Evolutionary conservation across 92 coral and sea anemone genomes (phyloP).

Genomic region (Chrysogorgia sp.): DNA sequence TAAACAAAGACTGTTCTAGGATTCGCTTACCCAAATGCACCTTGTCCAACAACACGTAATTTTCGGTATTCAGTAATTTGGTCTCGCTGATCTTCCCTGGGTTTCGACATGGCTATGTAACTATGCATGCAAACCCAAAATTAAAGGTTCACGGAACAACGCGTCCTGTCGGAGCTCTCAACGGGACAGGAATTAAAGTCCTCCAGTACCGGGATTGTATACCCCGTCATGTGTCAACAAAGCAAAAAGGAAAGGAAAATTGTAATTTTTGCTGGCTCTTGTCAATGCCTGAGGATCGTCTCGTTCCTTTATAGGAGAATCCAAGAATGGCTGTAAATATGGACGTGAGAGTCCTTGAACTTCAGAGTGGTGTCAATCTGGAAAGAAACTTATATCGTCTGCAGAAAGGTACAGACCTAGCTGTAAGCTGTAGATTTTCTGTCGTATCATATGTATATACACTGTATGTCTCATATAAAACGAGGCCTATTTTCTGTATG

Average conservation of each 20-base stretch:
- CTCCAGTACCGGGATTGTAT: too few relatives aligned
- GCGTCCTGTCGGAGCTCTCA: too few relatives aligned
- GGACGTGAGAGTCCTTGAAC: constrained; percentile 76
- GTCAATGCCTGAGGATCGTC: not conserved
- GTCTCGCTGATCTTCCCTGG: not conserved
- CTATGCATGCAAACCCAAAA: too few relatives aligned
- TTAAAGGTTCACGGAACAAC: too few relatives aligned
- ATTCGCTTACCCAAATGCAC: constrained; percentile 74
- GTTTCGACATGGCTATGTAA: not conserved
- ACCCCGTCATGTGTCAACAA: too few relatives aligned
- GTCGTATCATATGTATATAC: too few relatives aligned
- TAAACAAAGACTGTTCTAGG: too few relatives aligned
- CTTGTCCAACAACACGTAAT: constrained; percentile 89
- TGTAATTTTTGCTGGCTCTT: not conserved
- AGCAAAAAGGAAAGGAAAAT: too few relatives aligned
- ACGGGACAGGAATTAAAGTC: too few relatives aligned
- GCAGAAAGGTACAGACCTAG: constrained; percentile 69
- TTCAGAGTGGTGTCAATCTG: constrained; percentile 74
- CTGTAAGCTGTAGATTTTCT: not conserved
- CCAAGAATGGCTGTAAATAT: constrained; percentile 1
- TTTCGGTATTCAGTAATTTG: constrained; percentile 85
- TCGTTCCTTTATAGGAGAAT: not conserved
- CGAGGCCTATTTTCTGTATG: too few relatives aligned
- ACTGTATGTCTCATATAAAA: too few relatives aligned
- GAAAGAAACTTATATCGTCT: constrained; percentile 82